phyloP scores from a whole-genome alignment of 2,888 invertebrate genomes.

The Netelia virgata region DNA sequence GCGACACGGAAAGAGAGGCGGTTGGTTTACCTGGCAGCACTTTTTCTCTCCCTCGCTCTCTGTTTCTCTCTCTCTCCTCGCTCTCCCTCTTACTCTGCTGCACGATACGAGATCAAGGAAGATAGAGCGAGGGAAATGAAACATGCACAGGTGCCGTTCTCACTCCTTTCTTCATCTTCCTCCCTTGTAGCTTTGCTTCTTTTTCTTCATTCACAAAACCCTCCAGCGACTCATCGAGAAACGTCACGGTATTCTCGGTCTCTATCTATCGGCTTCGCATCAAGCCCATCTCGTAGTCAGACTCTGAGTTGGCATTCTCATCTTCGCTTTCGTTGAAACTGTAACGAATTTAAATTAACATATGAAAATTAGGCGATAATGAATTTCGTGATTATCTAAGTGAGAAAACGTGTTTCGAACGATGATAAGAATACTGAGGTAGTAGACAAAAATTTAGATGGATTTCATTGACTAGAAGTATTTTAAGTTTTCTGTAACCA shows the following conservation, averaged over 20 bases:
- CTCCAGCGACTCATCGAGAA: background rate
- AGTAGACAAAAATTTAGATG: no score
- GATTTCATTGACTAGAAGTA: no score
- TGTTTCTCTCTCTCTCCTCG: background rate
- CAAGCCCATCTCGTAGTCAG: background rate
- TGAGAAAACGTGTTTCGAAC: no score
- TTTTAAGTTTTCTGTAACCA: no score
- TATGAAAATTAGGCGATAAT: background rate
- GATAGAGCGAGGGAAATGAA: background rate
- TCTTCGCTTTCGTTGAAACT: conserved; percentile 38
- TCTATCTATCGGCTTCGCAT: conserved; percentile 4
- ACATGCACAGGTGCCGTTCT: conserved; percentile 51
- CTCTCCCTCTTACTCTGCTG: conserved; percentile 20
- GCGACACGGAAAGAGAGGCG: conserved; percentile 74
- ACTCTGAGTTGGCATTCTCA: conserved; percentile 3
- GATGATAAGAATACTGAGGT: no score
- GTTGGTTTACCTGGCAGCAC: conserved; percentile 73
- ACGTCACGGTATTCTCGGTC: background rate
- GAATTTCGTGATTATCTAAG: no score
- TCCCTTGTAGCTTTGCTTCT: background rate
- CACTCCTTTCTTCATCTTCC: conserved; percentile 58
- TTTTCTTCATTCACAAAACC: background rate
- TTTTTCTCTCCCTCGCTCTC: conserved; percentile 37
- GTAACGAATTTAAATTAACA: background rate
- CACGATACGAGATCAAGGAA: background rate